Conservation (phyloP, 1,140 invertebrate genomes). For the Cyclargus thomasi region DNA sequence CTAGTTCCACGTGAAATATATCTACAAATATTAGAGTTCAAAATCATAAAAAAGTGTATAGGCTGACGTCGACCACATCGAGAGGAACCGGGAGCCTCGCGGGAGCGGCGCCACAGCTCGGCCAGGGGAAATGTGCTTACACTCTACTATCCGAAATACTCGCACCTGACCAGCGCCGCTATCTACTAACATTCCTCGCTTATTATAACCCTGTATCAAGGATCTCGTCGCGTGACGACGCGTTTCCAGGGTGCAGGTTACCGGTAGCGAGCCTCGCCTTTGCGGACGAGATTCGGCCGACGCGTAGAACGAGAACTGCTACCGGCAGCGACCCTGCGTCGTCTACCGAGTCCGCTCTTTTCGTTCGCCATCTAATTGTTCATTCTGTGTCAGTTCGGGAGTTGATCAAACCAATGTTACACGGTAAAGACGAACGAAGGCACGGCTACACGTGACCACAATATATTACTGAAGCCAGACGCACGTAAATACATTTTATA, state of each 20-base stretch:
- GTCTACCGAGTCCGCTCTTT: constrained; percentile 28
- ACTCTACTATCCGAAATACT: constrained; percentile 18
- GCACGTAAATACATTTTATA: constrained; percentile 64
- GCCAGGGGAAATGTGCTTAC: neutral
- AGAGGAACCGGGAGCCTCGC: neutral
- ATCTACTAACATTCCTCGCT: constrained; percentile 20
- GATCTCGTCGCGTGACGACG: constrained; percentile 30
- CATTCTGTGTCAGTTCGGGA: constrained; percentile 41
- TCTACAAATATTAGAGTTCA: constrained; percentile 1
- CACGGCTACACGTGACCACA: constrained; percentile 66
- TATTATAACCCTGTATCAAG: constrained; percentile 45
- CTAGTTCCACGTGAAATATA: neutral
- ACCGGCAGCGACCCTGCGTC: neutral
- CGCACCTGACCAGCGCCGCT: constrained; percentile 33
- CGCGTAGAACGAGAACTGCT: neutral
- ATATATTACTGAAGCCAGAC: constrained; percentile 62
- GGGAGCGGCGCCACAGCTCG: neutral
- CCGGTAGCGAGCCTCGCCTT: neutral
- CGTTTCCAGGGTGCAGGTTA: neutral
- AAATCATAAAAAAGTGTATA: constrained; percentile 1
- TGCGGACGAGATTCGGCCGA: neutral
- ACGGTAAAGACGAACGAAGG: constrained; percentile 67
- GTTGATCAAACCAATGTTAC: constrained; percentile 40
- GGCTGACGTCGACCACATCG: neutral
- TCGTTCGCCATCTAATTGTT: constrained; percentile 37